Evolutionary conservation across 2,113 vertebrate species (phyloP).

Genomic region (Puma concolor): DNA sequence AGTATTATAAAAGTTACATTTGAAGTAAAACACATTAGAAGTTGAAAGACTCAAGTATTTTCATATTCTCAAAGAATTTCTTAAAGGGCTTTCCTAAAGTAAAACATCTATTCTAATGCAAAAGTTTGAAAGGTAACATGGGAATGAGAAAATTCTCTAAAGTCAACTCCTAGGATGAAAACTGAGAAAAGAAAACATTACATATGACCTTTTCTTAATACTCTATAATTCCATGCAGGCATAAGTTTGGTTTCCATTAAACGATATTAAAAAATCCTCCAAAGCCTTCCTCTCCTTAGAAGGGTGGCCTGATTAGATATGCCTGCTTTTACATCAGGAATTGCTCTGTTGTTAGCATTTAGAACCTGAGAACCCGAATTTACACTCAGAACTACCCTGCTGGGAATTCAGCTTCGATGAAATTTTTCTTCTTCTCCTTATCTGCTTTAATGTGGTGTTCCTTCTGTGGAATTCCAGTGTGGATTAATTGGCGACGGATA

Average conservation of each 20-base stretch:
- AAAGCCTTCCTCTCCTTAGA: background rate
- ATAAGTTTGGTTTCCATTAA: background rate
- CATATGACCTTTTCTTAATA: background rate
- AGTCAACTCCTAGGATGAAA: background rate
- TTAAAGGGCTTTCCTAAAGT: background rate
- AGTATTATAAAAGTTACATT: slow-evolving; percentile 10
- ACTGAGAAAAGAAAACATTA: background rate
- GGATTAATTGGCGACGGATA: background rate
- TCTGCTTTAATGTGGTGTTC: background rate
- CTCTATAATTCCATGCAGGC: background rate
- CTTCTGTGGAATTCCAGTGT: background rate
- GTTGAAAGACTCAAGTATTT: background rate
- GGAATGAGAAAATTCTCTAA: background rate
- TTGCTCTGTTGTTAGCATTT: background rate
- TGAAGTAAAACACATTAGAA: slow-evolving; percentile 38
- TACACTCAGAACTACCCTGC: background rate
- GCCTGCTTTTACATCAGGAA: background rate
- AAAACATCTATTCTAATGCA: background rate
- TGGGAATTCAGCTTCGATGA: slow-evolving; percentile 27
- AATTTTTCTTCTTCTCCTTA: background rate
- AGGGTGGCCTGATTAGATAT: background rate
- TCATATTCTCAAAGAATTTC: background rate
- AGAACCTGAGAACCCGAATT: background rate
- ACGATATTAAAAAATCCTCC: background rate
- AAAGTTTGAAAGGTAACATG: slow-evolving; percentile 46